Percentiles rank a stretch among this genome's conserved stretches.
phyloP scores from a whole-genome alignment of 2,113 vertebrate species.

The Anseranas semipalmata region DNA sequence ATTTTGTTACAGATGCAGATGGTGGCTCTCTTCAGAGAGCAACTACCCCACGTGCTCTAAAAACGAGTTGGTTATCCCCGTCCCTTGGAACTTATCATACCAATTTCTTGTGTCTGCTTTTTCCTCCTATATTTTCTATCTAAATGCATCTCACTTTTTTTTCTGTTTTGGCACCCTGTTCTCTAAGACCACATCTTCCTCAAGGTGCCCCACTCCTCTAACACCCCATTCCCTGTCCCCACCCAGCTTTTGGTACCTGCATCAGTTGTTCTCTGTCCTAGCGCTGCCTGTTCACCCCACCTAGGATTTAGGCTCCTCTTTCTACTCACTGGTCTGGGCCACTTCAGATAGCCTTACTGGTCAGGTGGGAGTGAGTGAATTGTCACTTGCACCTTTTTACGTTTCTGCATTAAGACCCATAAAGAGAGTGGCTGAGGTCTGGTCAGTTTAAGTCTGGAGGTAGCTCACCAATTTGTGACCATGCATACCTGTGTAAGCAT shows the following conservation, averaged over 20 bases:
- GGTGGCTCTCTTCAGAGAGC: background rate
- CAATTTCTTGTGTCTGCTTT: background rate
- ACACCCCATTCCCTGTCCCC: background rate
- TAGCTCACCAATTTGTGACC: background rate
- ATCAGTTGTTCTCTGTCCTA: background rate
- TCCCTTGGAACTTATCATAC: background rate
- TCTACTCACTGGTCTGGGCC: rapidly evolving
- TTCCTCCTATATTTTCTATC: background rate
- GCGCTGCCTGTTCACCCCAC: background rate
- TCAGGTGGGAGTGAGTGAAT: background rate
- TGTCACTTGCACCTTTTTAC: background rate
- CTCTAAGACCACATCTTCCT: background rate
- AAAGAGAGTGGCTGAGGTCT: background rate
- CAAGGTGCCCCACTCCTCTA: background rate
- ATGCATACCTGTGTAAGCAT: background rate
- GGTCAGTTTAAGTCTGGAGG: background rate
- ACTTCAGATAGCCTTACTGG: background rate
- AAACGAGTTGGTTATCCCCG: background rate
- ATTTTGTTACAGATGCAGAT: background rate
- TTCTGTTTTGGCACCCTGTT: background rate
- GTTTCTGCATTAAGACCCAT: background rate
- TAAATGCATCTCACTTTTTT: background rate
- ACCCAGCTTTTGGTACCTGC: background rate
- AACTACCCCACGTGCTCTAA: background rate
- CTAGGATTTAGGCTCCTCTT: background rate